phyloP scores from a whole-genome alignment of 92 coral and sea anemone species.

The Bergia puertoricense region DNA sequence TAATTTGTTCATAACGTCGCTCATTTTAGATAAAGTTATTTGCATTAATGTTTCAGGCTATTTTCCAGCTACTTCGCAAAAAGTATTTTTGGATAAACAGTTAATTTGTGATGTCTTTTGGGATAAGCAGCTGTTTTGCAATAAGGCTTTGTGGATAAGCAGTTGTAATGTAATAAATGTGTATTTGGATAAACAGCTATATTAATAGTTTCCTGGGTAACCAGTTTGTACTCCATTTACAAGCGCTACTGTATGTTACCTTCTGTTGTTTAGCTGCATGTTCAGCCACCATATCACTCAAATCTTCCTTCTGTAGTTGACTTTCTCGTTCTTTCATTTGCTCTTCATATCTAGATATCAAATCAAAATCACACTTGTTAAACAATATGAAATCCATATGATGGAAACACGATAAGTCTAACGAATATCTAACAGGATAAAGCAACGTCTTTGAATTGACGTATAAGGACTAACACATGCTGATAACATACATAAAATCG shows the following conservation, averaged over 20 bases:
- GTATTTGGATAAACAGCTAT: no score
- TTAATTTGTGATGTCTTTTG: no score
- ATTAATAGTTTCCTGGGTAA: no score
- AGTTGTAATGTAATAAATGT: no score
- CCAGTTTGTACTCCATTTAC: no score
- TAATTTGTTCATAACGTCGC: no score
- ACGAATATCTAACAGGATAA: not conserved
- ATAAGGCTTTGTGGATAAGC: not conserved
- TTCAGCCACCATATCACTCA: conserved; percentile 99
- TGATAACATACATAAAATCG: not conserved
- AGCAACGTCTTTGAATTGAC: not conserved
- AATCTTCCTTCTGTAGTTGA: conserved; percentile 90
- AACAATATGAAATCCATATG: not conserved
- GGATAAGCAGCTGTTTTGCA: not conserved
- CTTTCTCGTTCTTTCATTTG: conserved; percentile 93
- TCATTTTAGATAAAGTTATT: no score
- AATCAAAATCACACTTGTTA: not conserved
- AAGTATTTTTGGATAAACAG: no score
- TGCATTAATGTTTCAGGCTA: no score
- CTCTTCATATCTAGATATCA: conserved; percentile 78
- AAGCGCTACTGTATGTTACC: not conserved
- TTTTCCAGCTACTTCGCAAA: no score
- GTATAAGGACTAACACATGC: not conserved
- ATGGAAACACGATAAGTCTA: no score
- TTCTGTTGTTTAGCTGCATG: conserved; percentile 97